A percentile compares a stretch with the other conserved stretches of the same genome.
These are phyloP conservation scores for Dunckerocampus dactyliophorus DNA, from an alignment of 2,113 vertebrate species.

Conservation along the genomic window DNA sequence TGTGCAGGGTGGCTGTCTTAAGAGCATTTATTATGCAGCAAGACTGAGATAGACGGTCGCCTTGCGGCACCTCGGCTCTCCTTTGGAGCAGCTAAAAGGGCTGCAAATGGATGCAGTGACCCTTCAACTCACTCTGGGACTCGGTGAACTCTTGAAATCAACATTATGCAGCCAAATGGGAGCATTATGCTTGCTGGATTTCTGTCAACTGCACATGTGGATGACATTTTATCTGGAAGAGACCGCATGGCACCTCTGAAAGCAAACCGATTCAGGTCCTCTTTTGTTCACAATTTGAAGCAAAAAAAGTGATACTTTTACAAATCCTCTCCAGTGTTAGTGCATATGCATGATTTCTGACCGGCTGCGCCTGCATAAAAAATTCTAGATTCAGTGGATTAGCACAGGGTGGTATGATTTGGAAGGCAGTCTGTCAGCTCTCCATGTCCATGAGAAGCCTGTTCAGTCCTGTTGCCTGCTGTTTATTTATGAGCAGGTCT, in stretches of 20 bases:
- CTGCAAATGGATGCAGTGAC: conserved; percentile 52
- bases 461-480: conserved; percentile 65
- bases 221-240: conserved; percentile 52
- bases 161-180: conserved; percentile 32
- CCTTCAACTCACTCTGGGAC: conserved; percentile 40
- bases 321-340: conserved; percentile 32
- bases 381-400: conserved; percentile 58
- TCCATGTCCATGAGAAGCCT: conserved; percentile 59
- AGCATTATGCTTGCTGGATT: conserved; percentile 34
- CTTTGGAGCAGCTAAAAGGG: conserved; percentile 30
- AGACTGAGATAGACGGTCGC: conserved; percentile 45
- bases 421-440: conserved; percentile 63
- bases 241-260: conserved; percentile 28
- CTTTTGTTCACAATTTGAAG: conserved; percentile 25
- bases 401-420: conserved; percentile 64
- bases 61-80: conserved; percentile 39
- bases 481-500: conserved; percentile 77
- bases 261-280: conserved; percentile 39
- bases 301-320: conserved; percentile 26
- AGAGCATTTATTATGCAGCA: conserved; percentile 44
- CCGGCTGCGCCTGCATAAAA: conserved; percentile 45
- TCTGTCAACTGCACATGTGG: conserved; percentile 34
- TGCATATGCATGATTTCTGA: conserved; percentile 52
- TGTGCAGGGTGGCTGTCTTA: conserved; percentile 34
- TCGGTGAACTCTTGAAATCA: conserved; percentile 31